Percentiles rank a stretch among this genome's conserved stretches.
phyloP scores from a whole-genome alignment of 2,888 invertebrate species.

The Scotopteryx bipunctaria region DNA sequence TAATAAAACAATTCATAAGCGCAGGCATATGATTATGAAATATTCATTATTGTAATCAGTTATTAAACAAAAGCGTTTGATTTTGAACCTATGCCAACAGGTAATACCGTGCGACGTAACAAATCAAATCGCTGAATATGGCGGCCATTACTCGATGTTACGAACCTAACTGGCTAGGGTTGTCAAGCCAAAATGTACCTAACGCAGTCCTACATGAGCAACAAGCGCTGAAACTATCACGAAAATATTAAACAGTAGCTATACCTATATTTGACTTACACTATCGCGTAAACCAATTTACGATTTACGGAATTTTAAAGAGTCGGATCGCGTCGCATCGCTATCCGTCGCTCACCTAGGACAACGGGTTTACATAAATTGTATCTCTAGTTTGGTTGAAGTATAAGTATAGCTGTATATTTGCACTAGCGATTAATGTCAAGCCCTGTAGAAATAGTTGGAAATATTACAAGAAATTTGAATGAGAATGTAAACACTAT shows the following conservation, averaged over 20 bases:
- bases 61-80: constrained; percentile 43
- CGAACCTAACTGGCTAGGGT: constrained; percentile 44
- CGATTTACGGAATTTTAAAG: too few species aligned
- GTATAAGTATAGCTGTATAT: constrained; percentile 18
- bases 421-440: constrained; percentile 8
- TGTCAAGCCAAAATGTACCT: constrained; percentile 27
- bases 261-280: too few species aligned
- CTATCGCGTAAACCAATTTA: too few species aligned
- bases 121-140: constrained; percentile 50
- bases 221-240: too few species aligned
- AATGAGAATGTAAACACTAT: background rate
- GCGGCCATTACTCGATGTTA: constrained; percentile 41
- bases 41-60: constrained; percentile 36
- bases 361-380: too few species aligned
- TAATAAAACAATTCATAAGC: too few species aligned
- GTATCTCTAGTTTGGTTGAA: too few species aligned
- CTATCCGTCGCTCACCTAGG: too few species aligned
- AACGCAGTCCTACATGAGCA: too few species aligned
- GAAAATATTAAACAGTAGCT: too few species aligned
- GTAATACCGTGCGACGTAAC: constrained; percentile 39
- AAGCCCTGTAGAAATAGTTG: constrained; percentile 6
- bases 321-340: too few species aligned
- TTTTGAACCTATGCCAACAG: constrained; percentile 46
- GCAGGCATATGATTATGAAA: constrained; percentile 10
- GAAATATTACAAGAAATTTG: constrained; percentile 1